These are phyloP conservation scores for Thermophis baileyi DNA, from an alignment of 2,113 vertebrate species.

Conservation along the genomic window DNA sequence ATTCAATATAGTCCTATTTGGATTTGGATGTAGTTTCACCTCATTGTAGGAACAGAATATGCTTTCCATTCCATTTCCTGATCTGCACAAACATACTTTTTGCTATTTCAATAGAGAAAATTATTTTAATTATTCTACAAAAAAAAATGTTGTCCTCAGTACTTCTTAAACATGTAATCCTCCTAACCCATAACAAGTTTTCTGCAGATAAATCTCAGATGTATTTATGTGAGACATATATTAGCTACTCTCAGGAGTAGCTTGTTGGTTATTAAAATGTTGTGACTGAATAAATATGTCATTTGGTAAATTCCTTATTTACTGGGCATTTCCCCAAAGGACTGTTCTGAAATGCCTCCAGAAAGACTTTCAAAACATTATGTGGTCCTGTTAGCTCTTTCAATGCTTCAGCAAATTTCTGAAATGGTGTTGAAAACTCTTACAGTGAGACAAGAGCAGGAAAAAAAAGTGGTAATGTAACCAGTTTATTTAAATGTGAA, in stretches of 20 bases:
- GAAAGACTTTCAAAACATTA: slow-evolving; percentile 9
- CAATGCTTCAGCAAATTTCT: background rate
- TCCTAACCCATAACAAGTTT: background rate
- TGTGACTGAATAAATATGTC: slow-evolving; percentile 4
- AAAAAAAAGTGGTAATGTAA: background rate
- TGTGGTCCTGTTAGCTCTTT: background rate
- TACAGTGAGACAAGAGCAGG: background rate
- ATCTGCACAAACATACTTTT: background rate
- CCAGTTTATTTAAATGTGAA: background rate
- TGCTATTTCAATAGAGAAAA: background rate
- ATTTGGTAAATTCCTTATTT: background rate
- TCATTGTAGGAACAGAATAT: background rate
- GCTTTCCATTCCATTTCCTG: background rate
- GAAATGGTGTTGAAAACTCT: background rate
- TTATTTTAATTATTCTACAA: background rate
- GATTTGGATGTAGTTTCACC: background rate
- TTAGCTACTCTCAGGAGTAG: background rate
- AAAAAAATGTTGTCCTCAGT: background rate
- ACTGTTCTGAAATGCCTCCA: slow-evolving; percentile 14
- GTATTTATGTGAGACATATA: background rate
- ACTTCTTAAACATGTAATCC: background rate
- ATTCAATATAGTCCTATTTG: background rate
- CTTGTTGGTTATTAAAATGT: background rate
- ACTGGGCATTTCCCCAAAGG: background rate
- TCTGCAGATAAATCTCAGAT: slow-evolving; percentile 10